These are phyloP conservation scores for Eupithecia abbreviata DNA, from an alignment of 2,888 invertebrate genomes.

Conservation along the genomic window DNA sequence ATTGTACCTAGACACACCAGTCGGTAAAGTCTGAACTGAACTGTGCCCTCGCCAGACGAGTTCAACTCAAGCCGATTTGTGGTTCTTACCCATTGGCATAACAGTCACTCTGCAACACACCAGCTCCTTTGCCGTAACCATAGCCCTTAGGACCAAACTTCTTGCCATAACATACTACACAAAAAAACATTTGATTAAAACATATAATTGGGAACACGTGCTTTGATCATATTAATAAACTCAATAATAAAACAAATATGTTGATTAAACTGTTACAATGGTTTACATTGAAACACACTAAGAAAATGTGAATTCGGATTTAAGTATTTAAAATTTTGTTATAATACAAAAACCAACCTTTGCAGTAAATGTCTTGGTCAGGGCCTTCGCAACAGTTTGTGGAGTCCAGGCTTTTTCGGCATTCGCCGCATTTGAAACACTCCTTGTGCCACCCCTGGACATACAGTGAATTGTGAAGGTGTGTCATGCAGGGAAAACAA, in stretches of 20 bases:
- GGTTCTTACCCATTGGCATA: constrained; percentile 90
- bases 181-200: constrained; percentile 65
- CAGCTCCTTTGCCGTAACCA: constrained; percentile 98
- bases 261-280: constrained; percentile 28
- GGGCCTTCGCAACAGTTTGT: constrained; percentile 96
- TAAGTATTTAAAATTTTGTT: constrained; percentile 34
- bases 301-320: constrained; percentile 29
- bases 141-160: constrained; percentile 99
- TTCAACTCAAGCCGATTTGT: constrained; percentile 63
- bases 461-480: constrained; percentile 75
- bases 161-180: constrained; percentile 96
- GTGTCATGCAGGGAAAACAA: constrained; percentile 65
- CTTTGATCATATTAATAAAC: constrained; percentile 44
- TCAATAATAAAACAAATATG: constrained; percentile 38
- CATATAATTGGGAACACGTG: constrained; percentile 48
- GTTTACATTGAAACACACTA: constrained; percentile 34
- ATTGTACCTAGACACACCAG: constrained; percentile 34
- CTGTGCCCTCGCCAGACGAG: constrained; percentile 76
- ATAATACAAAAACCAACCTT: constrained; percentile 86
- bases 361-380: constrained; percentile 98
- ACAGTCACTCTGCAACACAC: constrained; percentile 95
- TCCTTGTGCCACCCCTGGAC: constrained; percentile 95
- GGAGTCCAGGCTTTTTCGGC: constrained; percentile 94
- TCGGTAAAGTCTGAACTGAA: constrained; percentile 46
- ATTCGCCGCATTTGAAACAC: constrained; percentile 96